Conservation (phyloP, 2,888 invertebrate genomes). For the Hanleya hanleyi region DNA sequence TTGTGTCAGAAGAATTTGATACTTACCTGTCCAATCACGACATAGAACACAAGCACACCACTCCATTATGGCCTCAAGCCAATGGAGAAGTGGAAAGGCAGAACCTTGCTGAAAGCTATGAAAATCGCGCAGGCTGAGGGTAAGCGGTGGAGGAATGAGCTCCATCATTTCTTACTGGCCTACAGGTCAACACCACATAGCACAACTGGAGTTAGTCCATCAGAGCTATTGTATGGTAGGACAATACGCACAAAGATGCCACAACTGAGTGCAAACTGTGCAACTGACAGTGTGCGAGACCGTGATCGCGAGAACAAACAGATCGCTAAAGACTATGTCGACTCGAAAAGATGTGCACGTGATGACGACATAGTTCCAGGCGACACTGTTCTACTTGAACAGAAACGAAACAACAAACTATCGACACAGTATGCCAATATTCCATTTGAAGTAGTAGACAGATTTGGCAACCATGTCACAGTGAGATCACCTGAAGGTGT, state of each 20-base stretch:
- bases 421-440: background rate
- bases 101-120: conserved; percentile 27
- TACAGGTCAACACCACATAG: conserved; percentile 32
- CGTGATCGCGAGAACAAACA: conserved; percentile 12
- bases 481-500: background rate
- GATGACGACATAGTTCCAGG: background rate
- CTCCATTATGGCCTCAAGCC: conserved; percentile 26
- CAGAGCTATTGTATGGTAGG: conserved; percentile 26
- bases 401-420: background rate
- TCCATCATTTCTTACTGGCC: conserved; percentile 17
- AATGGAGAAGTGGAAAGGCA: conserved; percentile 29
- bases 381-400: background rate
- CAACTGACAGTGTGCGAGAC: conserved; percentile 9
- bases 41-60: conserved; percentile 11
- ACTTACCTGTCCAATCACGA: conserved; percentile 3
- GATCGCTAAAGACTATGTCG: conserved; percentile 19
- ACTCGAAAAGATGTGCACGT: conserved; percentile 12
- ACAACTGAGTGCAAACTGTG: background rate
- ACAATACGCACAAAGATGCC: conserved; percentile 29
- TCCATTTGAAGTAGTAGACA: background rate
- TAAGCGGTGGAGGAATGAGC: conserved; percentile 18
- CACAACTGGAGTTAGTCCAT: conserved; percentile 28
- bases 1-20: conserved; percentile 9
- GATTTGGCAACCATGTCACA: background rate
- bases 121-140: conserved; percentile 25